Evolutionary conservation across 2,797 vertebrate genomes (phyloP).

Genomic region (Champsocephalus gunnari): DNA sequence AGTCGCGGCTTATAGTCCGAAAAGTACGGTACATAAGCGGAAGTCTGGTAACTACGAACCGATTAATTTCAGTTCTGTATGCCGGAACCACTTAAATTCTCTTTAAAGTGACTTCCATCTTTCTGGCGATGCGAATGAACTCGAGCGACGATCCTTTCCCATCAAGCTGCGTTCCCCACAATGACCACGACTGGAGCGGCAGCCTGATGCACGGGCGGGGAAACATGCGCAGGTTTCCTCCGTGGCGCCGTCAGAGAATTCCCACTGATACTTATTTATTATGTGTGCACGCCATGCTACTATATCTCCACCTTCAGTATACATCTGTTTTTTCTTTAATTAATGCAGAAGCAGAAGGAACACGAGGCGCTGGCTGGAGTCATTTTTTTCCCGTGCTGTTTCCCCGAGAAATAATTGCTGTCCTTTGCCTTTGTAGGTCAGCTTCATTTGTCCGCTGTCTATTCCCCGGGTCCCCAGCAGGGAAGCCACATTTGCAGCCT

Average conservation of each 20-base stretch:
- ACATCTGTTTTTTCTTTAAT: constrained; percentile 33
- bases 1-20: too few species aligned
- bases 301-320: constrained; percentile 45
- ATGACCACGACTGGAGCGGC: constrained; percentile 39
- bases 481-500: constrained; percentile 65
- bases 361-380: constrained; percentile 6
- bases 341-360: constrained; percentile 46
- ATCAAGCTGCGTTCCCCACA: constrained; percentile 2
- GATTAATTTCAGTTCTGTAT: too few species aligned
- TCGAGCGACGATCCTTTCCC: neutral
- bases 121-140: neutral
- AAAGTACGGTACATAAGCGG: too few species aligned
- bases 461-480: constrained; percentile 70
- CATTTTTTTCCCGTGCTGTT: neutral
- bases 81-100: too few species aligned
- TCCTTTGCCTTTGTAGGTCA: constrained; percentile 80
- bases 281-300: constrained; percentile 1
- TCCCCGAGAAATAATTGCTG: constrained; percentile 75
- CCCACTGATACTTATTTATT: constrained; percentile 44
- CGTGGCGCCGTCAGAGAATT: constrained; percentile 32
- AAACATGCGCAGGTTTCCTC: constrained; percentile 49
- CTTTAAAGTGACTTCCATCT: neutral
- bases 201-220: constrained; percentile 57
- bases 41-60: too few species aligned
- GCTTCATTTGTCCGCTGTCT: constrained; percentile 76